These are phyloP conservation scores for Orussus abietinus DNA, from an alignment of 1,140 invertebrate genomes.

Conservation along the genomic window DNA sequence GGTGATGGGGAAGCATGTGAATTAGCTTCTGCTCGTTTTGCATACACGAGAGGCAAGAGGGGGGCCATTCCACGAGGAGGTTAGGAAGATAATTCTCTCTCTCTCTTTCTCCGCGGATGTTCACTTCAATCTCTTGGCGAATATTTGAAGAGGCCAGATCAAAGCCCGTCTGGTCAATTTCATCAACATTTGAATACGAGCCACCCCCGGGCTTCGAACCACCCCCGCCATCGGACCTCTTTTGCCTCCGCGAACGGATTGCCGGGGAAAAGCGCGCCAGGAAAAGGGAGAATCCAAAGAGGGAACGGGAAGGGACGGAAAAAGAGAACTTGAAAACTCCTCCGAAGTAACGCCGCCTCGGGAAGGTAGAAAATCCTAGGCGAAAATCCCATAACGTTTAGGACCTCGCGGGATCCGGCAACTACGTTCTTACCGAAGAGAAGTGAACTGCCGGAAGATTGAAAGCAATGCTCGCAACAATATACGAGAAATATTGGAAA, in stretches of 20 bases:
- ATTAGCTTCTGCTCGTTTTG: too few relatives aligned
- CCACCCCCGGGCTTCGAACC: constrained; percentile 19
- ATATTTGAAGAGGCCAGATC: constrained; percentile 54
- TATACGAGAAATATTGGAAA: too few relatives aligned
- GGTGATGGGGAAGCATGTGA: too few relatives aligned
- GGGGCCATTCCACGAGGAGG: too few relatives aligned
- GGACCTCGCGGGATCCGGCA: too few relatives aligned
- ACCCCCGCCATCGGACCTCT: constrained; percentile 27
- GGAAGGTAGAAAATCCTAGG: too few relatives aligned
- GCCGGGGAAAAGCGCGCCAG: constrained; percentile 24
- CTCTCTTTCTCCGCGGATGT: constrained; percentile 51
- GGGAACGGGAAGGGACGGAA: constrained; percentile 14
- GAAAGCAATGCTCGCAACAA: too few relatives aligned
- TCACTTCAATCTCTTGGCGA: constrained; percentile 53
- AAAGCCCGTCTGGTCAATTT: constrained; percentile 56
- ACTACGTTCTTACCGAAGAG: too few relatives aligned
- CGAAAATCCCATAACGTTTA: too few relatives aligned
- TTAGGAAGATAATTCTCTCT: constrained; percentile 42
- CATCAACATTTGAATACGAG: constrained; percentile 54
- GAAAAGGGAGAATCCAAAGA: constrained; percentile 20
- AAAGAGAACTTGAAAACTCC: constrained; percentile 28
- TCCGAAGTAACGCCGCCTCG: constrained; percentile 21
- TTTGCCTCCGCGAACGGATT: constrained; percentile 16
- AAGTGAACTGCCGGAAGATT: too few relatives aligned
- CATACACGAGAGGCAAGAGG: too few relatives aligned